Evolutionary conservation across 2,113 vertebrate species (phyloP).

Genomic region (Glaucomys volans): DNA sequence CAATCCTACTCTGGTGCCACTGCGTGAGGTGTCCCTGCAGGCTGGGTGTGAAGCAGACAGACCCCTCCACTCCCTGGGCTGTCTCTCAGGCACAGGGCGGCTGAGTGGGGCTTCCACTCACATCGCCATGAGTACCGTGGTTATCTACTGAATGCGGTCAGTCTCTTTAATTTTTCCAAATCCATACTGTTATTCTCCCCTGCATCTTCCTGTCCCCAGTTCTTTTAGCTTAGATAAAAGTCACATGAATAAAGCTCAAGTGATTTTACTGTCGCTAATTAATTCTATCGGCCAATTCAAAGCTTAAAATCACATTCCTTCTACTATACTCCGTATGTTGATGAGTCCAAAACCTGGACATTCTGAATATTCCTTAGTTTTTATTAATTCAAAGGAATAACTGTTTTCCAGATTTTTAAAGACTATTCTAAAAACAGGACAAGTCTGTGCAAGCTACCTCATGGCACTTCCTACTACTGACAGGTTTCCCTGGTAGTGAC

Average conservation of each 20-base stretch:
- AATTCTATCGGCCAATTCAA: not conserved
- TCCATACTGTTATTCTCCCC: not conserved
- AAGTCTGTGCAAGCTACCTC: not conserved
- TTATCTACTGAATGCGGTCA: not conserved
- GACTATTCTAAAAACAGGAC: not conserved
- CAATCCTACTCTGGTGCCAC: too few species aligned
- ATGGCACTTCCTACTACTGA: not conserved
- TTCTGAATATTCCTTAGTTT: not conserved
- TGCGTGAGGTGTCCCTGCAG: not conserved
- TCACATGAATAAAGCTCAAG: not conserved
- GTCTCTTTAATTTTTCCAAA: not conserved
- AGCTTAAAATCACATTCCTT: not conserved
- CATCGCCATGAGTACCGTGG: too few species aligned
- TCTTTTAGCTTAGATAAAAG: not conserved
- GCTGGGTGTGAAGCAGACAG: too few species aligned
- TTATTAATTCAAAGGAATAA: not conserved
- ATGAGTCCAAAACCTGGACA: not conserved
- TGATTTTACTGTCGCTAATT: not conserved
- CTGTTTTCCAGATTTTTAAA: not conserved
- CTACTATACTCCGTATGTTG: not conserved
- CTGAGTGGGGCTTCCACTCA: not conserved
- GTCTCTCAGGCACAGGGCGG: not conserved
- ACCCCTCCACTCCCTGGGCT: too few species aligned
- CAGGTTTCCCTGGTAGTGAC: constrained; percentile 34
- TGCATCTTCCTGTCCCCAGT: not conserved